These are phyloP conservation scores for Neoaliturus tenellus DNA, from an alignment of 2,888 invertebrate species.

Conservation along the genomic window DNA sequence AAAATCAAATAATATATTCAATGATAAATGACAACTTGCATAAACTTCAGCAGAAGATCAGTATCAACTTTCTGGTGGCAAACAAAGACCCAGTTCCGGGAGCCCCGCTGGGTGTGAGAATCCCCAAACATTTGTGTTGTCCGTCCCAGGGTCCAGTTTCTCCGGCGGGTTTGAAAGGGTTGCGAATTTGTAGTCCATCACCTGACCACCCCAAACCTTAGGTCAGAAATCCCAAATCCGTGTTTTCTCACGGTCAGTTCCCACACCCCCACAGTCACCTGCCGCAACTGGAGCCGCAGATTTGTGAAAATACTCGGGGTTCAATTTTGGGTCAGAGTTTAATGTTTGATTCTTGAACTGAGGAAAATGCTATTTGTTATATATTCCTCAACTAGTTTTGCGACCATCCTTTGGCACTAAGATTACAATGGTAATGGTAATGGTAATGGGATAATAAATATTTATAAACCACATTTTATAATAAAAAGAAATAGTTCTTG, in stretches of 20 bases:
- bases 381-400: too few relatives aligned
- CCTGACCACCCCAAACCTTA: conserved; percentile 1
- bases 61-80: too few relatives aligned
- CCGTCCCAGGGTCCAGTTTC: neutral
- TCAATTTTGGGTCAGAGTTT: neutral
- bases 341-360: neutral
- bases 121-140: conserved; percentile 21
- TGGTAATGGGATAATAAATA: too few relatives aligned
- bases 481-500: too few relatives aligned
- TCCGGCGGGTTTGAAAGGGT: conserved; percentile 38
- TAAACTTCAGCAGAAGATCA: too few relatives aligned
- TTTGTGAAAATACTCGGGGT: neutral
- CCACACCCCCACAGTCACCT: conserved; percentile 46
- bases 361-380: too few relatives aligned
- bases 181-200: conserved; percentile 47
- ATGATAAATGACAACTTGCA: too few relatives aligned
- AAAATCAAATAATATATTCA: too few relatives aligned
- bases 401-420: too few relatives aligned
- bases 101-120: neutral
- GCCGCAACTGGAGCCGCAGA: conserved; percentile 21
- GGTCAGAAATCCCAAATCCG: conserved; percentile 4
- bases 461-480: too few relatives aligned
- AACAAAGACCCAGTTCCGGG: too few relatives aligned
- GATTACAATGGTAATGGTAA: too few relatives aligned
- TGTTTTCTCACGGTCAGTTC: conserved; percentile 45